These are phyloP conservation scores for Epizoanthus stellaris DNA, from an alignment of 92 coral and sea anemone genomes.

Conservation along the genomic window DNA sequence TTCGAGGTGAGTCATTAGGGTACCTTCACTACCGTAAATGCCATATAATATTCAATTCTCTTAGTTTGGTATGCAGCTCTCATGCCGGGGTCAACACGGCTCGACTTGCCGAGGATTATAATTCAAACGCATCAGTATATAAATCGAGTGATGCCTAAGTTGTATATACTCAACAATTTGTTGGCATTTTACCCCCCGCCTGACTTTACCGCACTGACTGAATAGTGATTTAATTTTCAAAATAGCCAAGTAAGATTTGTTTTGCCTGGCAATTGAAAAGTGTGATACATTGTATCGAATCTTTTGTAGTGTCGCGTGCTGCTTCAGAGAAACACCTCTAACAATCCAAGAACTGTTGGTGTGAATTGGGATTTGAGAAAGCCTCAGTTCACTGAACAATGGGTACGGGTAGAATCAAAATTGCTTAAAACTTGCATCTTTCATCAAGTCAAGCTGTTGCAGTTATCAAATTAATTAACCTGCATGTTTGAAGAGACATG, in stretches of 20 bases:
- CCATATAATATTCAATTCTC: slow-evolving; percentile 33
- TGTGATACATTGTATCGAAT: not conserved
- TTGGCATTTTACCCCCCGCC: slow-evolving; percentile 25
- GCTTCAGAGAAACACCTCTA: not conserved
- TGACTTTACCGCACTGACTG: not conserved
- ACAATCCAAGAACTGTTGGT: not conserved
- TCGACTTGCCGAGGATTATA: not conserved
- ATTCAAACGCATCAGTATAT: slow-evolving; percentile 29
- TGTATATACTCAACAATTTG: not conserved
- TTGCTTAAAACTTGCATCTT: slow-evolving; percentile 32
- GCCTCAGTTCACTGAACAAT: not conserved
- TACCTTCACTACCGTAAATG: slow-evolving; percentile 27
- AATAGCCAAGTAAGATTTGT: not conserved
- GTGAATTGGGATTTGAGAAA: not conserved
- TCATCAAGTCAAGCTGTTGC: slow-evolving; percentile 42
- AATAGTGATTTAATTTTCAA: not conserved
- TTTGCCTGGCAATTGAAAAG: not conserved
- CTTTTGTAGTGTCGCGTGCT: not conserved
- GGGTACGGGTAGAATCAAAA: not conserved
- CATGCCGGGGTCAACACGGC: slow-evolving; percentile 27
- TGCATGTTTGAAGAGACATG: slow-evolving; percentile 26
- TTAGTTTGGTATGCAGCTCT: slow-evolving; percentile 26
- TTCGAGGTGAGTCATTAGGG: slow-evolving; percentile 62
- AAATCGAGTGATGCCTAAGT: slow-evolving; percentile 11
- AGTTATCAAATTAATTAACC: slow-evolving; percentile 43